Conservation (phyloP, 2,888 invertebrate genomes). For the Catocala nupta region DNA sequence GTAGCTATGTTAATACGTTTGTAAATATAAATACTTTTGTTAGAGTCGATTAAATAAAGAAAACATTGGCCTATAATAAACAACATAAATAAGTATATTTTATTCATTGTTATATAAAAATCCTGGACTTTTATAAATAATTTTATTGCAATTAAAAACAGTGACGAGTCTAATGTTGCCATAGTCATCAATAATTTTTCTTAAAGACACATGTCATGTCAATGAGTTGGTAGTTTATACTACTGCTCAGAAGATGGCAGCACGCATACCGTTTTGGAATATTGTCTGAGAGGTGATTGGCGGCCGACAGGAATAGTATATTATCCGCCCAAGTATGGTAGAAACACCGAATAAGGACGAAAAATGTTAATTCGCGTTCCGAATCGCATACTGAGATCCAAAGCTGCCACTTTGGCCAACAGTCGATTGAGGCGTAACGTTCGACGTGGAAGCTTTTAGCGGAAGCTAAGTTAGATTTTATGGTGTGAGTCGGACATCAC, state of each 20-base stretch:
- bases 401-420: slow-evolving; percentile 28
- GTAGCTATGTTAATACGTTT: no score
- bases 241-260: slow-evolving; percentile 58
- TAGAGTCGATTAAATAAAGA: no score
- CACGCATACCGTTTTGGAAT: slow-evolving; percentile 42
- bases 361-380: slow-evolving; percentile 63
- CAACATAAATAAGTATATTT: no score
- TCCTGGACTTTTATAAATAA: no score
- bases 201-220: background rate
- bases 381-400: slow-evolving; percentile 53
- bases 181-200: no score
- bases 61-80: no score
- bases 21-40: no score
- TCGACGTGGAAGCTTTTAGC: slow-evolving; percentile 35
- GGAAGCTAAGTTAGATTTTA: slow-evolving; percentile 17
- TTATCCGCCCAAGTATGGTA: slow-evolving; percentile 69
- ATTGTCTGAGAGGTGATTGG: slow-evolving; percentile 64
- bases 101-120: no score
- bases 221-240: slow-evolving; percentile 15
- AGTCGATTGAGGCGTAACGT: slow-evolving; percentile 42
- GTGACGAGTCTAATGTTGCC: no score
- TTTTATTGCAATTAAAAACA: no score
- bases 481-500: slow-evolving; percentile 43
- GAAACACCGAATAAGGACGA: slow-evolving; percentile 67
- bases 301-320: slow-evolving; percentile 56